Conservation (phyloP, 2,113 vertebrate species). For the Dinomys branickii region DNA sequence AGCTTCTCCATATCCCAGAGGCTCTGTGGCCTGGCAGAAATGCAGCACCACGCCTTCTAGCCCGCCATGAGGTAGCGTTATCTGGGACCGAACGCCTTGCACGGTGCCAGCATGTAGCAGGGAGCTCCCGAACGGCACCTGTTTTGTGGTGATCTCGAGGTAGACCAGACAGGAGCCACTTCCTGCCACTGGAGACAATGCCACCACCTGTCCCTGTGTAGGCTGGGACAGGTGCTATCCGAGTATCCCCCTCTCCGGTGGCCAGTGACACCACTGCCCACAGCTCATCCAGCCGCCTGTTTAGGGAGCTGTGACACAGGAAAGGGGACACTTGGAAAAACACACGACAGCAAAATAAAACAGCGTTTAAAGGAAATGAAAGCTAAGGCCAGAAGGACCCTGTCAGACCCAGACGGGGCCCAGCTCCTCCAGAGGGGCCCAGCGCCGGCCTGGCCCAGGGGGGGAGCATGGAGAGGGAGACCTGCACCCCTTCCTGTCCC, state of each 20-base stretch:
- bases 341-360: background rate
- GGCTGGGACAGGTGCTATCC: background rate
- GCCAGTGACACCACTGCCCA: background rate
- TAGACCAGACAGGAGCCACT: background rate
- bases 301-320: background rate
- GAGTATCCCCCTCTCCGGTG: background rate
- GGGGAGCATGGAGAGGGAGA: background rate
- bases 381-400: background rate
- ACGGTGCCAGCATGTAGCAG: background rate
- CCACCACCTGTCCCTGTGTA: background rate
- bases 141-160: background rate
- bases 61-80: background rate
- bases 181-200: background rate
- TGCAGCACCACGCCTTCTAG: background rate
- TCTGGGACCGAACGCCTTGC: background rate
- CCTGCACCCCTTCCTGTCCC: background rate
- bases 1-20: slow-evolving; percentile 7
- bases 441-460: slow-evolving; percentile 31
- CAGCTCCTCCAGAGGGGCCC: background rate
- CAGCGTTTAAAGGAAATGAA: background rate
- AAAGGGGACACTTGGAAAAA: slow-evolving; percentile 14
- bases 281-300: background rate
- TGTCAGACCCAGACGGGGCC: background rate
- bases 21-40: background rate
- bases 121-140: background rate